Conservation (phyloP, 1,140 invertebrate species). For the Brachionus manjavacas region DNA sequence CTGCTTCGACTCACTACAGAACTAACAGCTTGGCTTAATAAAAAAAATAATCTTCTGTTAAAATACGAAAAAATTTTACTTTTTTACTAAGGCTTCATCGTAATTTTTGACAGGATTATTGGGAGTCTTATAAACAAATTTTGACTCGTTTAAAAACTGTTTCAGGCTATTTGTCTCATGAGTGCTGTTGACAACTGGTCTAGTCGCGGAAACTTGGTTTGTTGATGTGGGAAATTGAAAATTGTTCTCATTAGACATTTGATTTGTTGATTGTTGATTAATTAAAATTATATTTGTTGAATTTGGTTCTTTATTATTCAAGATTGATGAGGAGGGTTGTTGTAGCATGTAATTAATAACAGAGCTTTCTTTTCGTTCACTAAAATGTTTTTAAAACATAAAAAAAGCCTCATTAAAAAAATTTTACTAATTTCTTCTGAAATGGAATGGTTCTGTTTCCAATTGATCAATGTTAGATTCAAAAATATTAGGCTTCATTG, state of each 20-base stretch:
- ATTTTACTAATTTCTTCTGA: neutral
- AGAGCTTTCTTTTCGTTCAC: neutral
- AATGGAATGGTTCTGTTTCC: neutral
- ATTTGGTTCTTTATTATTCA: neutral
- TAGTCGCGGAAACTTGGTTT: too few relatives aligned
- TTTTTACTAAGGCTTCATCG: neutral
- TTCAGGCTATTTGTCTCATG: neutral
- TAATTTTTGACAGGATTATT: neutral
- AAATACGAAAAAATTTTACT: neutral
- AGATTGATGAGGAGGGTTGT: neutral
- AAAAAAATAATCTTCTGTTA: neutral
- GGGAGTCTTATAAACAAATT: neutral
- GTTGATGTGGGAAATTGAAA: neutral
- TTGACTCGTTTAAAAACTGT: neutral
- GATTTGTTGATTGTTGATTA: constrained; percentile 3
- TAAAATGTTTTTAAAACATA: neutral
- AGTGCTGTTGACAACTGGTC: neutral
- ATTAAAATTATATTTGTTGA: constrained; percentile 26
- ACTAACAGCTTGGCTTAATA: neutral
- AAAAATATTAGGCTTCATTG: neutral
- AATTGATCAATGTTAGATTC: neutral
- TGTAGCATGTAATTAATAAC: neutral
- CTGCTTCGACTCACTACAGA: neutral
- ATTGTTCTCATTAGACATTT: neutral
- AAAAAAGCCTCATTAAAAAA: neutral